Base-by-base conservation (phyloP, 2,888 invertebrate species). In the Hyppa rectilinea region DNA sequence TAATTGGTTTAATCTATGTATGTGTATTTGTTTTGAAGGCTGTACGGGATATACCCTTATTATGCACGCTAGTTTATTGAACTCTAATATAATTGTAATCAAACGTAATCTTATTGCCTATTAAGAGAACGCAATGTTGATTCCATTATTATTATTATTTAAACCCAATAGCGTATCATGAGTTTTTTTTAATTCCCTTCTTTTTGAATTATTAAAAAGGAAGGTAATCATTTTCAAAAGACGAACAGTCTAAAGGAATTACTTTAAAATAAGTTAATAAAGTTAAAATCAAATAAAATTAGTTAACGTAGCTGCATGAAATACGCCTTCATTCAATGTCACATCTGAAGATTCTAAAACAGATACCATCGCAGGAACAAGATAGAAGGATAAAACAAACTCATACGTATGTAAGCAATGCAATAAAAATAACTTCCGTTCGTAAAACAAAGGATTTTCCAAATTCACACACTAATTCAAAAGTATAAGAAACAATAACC, bases 391-490 rank as follows among this genome's bases (percentile, higher is more conserved):
- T 84, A 82, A 68, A 34, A 63, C 40, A 50, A 9, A 72, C 12
- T 43, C 31, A 58, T 26, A 70, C 53, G 56, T 70, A 58, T 59
- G 56, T 69, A 38, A 49, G 43, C 23, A 50, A 62, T 69, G 71
- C 62, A 34, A 55, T 61, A 60, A 61, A 47, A 70, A 75, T 69
- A 80, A 70, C 78, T 83, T 85, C 85, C 78, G 78, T 64, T 80
- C 45, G 10, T 38, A 26, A 80, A 83, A 85, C 85, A 83, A 85
- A 83, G 75, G 68, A 36, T 68, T 82, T 56, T 49, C 23, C 4
- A 76, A 71, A 68, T 75, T 83, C 83, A 68, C 83, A 83, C 75
- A 80, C 40, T 66, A 50, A 63, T 68, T 71, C 69, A 64, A 64
- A 58, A 60, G 69, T 59, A 61, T 60, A 70, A 55, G 47, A 69